Conservation (phyloP, 1,140 invertebrate genomes). For the Idris sp. region DNA sequence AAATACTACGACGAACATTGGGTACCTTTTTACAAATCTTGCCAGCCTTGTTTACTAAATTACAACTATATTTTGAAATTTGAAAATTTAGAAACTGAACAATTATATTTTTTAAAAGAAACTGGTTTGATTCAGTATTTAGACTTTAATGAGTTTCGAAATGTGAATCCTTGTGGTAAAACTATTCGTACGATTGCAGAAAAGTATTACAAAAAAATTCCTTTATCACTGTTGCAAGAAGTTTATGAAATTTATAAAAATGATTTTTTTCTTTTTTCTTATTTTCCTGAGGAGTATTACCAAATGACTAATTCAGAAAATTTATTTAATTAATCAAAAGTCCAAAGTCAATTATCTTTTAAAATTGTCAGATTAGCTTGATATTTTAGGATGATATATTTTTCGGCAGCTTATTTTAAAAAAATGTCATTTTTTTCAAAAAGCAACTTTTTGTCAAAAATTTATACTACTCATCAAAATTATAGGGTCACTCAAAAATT, state of each 20-base stretch:
- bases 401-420: no score
- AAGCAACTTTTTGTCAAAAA: no score
- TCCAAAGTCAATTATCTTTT: no score
- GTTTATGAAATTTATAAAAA: constrained; percentile 85
- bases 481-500: no score
- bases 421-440: no score
- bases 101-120: constrained; percentile 82
- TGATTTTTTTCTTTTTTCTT: constrained; percentile 86
- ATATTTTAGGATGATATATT: no score
- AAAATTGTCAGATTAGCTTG: no score
- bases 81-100: constrained; percentile 80
- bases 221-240: constrained; percentile 80
- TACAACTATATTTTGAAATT: constrained; percentile 77
- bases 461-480: no score
- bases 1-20: constrained; percentile 79
- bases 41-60: constrained; percentile 73
- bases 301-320: constrained; percentile 78
- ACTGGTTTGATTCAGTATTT: constrained; percentile 80
- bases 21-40: constrained; percentile 74
- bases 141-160: constrained; percentile 76
- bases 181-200: constrained; percentile 79
- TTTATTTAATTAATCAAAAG: no score
- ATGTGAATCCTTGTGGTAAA: constrained; percentile 78
- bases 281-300: constrained; percentile 80
- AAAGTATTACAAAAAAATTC: constrained; percentile 82